Base-by-base conservation (phyloP, 1,140 invertebrate species). In the Drosophila saltans region DNA sequence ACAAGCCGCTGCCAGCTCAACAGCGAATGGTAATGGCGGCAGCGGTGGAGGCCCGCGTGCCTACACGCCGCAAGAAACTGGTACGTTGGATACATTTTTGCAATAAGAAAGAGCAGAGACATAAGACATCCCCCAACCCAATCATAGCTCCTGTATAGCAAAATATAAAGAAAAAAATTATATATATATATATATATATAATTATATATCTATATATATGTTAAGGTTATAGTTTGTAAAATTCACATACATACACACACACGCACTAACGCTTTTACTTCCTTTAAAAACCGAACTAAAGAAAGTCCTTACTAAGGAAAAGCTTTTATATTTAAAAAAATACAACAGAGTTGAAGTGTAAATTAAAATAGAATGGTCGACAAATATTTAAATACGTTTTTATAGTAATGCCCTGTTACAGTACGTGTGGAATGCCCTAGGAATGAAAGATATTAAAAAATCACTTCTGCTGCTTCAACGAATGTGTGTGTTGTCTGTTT, bases 51-150 rank as follows among this genome's bases (percentile, higher is more conserved):
- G 69, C 65, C 86, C 90, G 75, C 91, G 90, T 81, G 80, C 82
- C 60, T 89, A 83, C 48, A 71, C 81, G 10, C 61, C 88, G 28
- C 83, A 90, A 75, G 88, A 91, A 83, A 81, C 81, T 80, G 91
- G 91, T 91, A 91, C 88, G 91, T 91, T 91, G 78, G 91, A 92
- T 84, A 75, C 81, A 81, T 91, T 77, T 91, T 78, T 90, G 81
- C 82, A 91, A 79, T 89, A 83, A 83, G 77, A 59, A 59, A 40
- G 65, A 70, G 11, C 70, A 76, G 33, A 36, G 33, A 62, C 66
- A 43, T 60, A 72, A 36, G 33, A 36, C 33, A 61, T 45, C 64
- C 56, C 56, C 64, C 43, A 70, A 67, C 75, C 58, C 65, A 85
- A 64, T 65, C 41, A 52, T 69, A 21, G 62, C 41, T 60, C 33